phyloP scores from a whole-genome alignment of 1,140 invertebrate species.

The Cotesia chilonis region DNA sequence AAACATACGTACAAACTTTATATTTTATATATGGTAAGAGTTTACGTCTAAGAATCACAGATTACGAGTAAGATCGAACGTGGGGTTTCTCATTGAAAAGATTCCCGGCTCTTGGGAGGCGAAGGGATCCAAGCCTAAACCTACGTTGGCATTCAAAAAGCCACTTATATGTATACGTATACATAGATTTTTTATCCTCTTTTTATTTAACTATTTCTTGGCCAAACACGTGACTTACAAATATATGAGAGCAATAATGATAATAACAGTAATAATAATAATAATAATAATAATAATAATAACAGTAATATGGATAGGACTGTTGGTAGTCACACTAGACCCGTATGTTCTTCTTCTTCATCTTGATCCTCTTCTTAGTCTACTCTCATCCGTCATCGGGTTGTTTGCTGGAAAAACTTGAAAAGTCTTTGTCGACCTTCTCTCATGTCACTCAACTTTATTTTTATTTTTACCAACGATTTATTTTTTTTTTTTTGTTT shows the following conservation, averaged over 20 bases:
- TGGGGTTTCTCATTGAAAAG: slow-evolving; percentile 19
- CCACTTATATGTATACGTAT: slow-evolving; percentile 38
- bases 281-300: too few relatives aligned
- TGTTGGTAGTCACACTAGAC: slow-evolving; percentile 2
- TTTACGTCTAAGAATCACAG: slow-evolving; percentile 50
- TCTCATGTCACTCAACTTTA: slow-evolving; percentile 7
- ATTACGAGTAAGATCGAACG: slow-evolving; percentile 44
- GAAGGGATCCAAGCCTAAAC: not conserved
- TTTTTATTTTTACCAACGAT: not conserved
- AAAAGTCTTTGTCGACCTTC: slow-evolving; percentile 27
- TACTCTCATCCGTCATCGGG: slow-evolving; percentile 43
- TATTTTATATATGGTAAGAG: slow-evolving; percentile 24
- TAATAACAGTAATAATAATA: too few relatives aligned
- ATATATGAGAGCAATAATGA: too few relatives aligned
- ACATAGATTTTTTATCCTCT: not conserved
- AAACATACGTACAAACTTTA: slow-evolving; percentile 21
- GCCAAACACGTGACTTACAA: not conserved
- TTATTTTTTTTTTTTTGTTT: too few relatives aligned
- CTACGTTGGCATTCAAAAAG: slow-evolving; percentile 41
- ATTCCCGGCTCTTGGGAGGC: not conserved
- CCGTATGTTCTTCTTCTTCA: slow-evolving; percentile 6
- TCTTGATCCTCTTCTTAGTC: not conserved
- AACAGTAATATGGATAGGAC: too few relatives aligned
- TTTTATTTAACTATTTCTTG: not conserved
- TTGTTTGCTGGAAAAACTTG: slow-evolving; percentile 33